Percentiles rank a stretch among this genome's conserved stretches.
Conservation (phyloP, 2,888 invertebrate genomes). For the Alsophila aescularia region DNA sequence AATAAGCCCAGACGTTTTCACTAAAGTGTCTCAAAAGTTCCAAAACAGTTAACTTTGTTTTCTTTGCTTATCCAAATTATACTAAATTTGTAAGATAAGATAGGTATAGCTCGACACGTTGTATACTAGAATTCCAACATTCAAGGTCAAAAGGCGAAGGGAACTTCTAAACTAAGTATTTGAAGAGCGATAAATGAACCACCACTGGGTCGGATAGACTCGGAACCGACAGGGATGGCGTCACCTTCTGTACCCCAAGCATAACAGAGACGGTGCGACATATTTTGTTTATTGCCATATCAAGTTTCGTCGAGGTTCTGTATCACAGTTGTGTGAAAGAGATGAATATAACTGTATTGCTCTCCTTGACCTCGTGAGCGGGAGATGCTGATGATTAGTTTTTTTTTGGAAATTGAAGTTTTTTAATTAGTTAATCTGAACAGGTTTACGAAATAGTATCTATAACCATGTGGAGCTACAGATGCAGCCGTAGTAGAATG, state of each 20-base stretch:
- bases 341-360: slow-evolving; percentile 56
- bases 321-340: slow-evolving; percentile 57
- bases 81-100: slow-evolving; percentile 25
- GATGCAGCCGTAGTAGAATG: slow-evolving; percentile 3
- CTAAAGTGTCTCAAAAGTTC: neutral
- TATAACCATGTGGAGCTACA: neutral
- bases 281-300: slow-evolving; percentile 81
- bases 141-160: slow-evolving; percentile 75
- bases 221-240: slow-evolving; percentile 53
- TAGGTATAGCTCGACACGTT: slow-evolving; percentile 41
- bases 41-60: slow-evolving; percentile 3
- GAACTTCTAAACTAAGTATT: slow-evolving; percentile 77
- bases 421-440: slow-evolving; percentile 49
- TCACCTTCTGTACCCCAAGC: slow-evolving; percentile 22
- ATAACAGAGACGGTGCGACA: slow-evolving; percentile 52
- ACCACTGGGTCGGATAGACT: slow-evolving; percentile 58
- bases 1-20: neutral
- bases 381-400: slow-evolving; percentile 52
- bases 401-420: slow-evolving; percentile 52
- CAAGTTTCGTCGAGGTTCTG: slow-evolving; percentile 56
- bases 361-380: slow-evolving; percentile 53
- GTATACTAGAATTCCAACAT: slow-evolving; percentile 63
- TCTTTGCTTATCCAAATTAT: slow-evolving; percentile 11
- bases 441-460: slow-evolving; percentile 36
- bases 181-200: slow-evolving; percentile 75